Evolutionary conservation across 1,140 invertebrate genomes (phyloP), one percentile per base, ranked within the genome.

Genomic region (Lanistes nyassanus): DNA sequence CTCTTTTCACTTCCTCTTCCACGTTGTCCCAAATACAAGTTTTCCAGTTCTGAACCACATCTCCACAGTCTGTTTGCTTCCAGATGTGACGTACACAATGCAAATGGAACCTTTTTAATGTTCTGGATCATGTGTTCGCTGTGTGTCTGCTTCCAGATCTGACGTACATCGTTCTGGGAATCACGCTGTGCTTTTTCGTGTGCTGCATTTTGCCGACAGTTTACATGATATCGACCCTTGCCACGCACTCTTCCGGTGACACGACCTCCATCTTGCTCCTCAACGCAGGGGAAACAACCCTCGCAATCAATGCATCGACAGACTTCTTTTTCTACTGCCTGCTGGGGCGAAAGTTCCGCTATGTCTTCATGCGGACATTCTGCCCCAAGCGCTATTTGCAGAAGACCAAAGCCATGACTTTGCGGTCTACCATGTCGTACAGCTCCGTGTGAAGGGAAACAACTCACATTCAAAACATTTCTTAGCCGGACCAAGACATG

Each of bases 311-410:
- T 87, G 87, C 87, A 1, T 91, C 92, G 36, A 81, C 76, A 3
- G 94, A 94, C 89, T 94, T 94, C 87, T 89, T 94, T 70, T 88
- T 94, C 71, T 94, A 94, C 86, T 94, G 93, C 81, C 96, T 97
- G 47, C 98, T 97, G 85, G 97, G 97, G 0, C 94, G 97, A 81
- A 97, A 97, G 86, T 98, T 98, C 90, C 94, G 97, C 84, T 92
- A 94, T 58, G 92, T 96, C 75, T 96, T 97, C 88, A 89, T 96
- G 69, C 92, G 94, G 84, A 91, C 95, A 84, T 96, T 97, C 89
- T 96, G 95, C 60, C 88, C 68, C 7, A 66, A 67, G 39, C 9
- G 37, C 4, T 78, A 75, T 51, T 16, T 78, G 0, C 47, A 55
- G 16, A 76, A 62, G 55, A 56, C 29, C 53, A 67, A 67, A 29